These are phyloP conservation scores for Misgurnus mizolepis DNA, from an alignment of 2,113 vertebrate genomes.

Conservation along the genomic window DNA sequence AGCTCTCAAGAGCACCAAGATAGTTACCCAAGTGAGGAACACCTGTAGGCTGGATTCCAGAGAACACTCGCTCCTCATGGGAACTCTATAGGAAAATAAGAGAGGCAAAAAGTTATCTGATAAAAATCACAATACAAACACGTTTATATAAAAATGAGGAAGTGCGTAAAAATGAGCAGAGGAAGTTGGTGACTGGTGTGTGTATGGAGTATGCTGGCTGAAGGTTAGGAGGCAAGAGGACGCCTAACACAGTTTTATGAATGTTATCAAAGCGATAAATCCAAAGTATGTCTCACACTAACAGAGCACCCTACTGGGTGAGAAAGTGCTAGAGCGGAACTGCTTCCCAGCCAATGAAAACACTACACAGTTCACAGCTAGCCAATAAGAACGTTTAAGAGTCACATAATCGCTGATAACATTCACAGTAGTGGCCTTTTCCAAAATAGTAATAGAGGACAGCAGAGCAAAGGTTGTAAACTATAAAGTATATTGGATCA, in stretches of 20 bases:
- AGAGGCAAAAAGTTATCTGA: background rate
- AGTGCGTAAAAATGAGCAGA: background rate
- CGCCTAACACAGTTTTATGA: slow-evolving; percentile 54
- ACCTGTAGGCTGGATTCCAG: slow-evolving; percentile 94
- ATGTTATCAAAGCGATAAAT: slow-evolving; percentile 62
- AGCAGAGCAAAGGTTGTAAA: slow-evolving; percentile 33
- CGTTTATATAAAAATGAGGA: background rate
- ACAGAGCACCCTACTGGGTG: slow-evolving; percentile 61
- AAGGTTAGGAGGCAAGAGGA: slow-evolving; percentile 36
- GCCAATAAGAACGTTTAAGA: slow-evolving; percentile 48
- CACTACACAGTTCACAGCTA: slow-evolving; percentile 45
- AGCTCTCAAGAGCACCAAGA: slow-evolving; percentile 92
- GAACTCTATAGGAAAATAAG: slow-evolving; percentile 44
- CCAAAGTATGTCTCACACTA: slow-evolving; percentile 66
- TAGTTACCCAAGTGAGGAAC: slow-evolving; percentile 92
- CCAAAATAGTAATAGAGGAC: slow-evolving; percentile 15
- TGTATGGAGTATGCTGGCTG: slow-evolving; percentile 27
- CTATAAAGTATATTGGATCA: slow-evolving; percentile 4
- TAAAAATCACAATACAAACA: background rate
- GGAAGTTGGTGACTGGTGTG: background rate
- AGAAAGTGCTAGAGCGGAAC: slow-evolving; percentile 63
- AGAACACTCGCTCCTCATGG: slow-evolving; percentile 79
- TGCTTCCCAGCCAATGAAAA: slow-evolving; percentile 64
- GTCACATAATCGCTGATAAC: slow-evolving; percentile 16
- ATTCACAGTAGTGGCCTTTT: slow-evolving; percentile 18